phyloP scores from a whole-genome alignment of 2,113 vertebrate genomes.

The Cyphomyrus plagiostoma region DNA sequence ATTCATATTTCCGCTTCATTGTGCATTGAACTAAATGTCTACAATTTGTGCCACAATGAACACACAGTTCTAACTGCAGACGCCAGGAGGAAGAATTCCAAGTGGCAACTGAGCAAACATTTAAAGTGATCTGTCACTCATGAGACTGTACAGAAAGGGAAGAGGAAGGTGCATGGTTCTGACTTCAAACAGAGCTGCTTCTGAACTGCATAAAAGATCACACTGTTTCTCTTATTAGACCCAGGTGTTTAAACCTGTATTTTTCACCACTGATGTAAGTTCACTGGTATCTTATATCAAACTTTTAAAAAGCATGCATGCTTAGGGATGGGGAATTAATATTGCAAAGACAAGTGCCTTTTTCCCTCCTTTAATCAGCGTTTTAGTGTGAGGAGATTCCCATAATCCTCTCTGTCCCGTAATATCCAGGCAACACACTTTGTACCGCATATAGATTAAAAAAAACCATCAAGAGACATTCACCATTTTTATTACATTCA shows the following conservation, averaged over 20 bases:
- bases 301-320: neutral
- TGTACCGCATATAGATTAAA: neutral
- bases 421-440: neutral
- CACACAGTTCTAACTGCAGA: neutral
- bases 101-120: neutral
- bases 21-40: neutral
- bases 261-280: neutral
- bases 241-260: conserved; percentile 1
- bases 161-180: neutral
- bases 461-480: neutral
- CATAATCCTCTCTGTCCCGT: neutral
- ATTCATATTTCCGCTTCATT: neutral
- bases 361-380: neutral
- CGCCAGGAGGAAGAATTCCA: neutral
- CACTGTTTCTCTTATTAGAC: neutral
- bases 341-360: too few species aligned
- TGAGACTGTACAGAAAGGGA: conserved; percentile 11
- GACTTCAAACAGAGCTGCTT: conserved; percentile 6
- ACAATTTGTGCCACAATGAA: neutral
- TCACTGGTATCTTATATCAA: neutral
- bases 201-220: neutral
- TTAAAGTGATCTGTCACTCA: conserved; percentile 7
- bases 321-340: neutral
- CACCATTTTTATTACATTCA: neutral
- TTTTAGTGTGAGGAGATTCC: neutral